Percentiles rank a stretch among this genome's conserved stretches.
Conservation (phyloP, 2,888 invertebrate genomes). For the Phyto melanocephala region DNA sequence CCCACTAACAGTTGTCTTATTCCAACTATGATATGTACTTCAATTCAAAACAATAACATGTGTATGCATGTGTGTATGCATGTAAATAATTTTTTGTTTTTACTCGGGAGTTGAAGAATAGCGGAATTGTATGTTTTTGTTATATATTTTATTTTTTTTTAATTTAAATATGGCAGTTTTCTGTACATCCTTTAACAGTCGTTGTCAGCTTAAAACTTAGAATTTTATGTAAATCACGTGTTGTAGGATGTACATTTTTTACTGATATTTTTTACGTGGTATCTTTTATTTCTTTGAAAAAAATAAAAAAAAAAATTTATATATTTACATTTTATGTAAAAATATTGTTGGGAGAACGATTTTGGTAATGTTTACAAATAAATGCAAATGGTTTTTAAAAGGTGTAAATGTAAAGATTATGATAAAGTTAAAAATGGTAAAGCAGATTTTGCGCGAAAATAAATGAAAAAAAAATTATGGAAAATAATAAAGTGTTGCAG, state of each 20-base stretch:
- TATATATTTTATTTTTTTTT: too few relatives aligned
- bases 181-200: slow-evolving; percentile 5
- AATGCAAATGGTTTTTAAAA: slow-evolving; percentile 34
- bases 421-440: slow-evolving; percentile 4
- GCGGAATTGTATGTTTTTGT: too few relatives aligned
- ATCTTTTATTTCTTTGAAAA: too few relatives aligned
- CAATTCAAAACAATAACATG: too few relatives aligned
- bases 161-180: background rate
- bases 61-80: too few relatives aligned
- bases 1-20: too few relatives aligned
- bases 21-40: too few relatives aligned
- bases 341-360: too few relatives aligned
- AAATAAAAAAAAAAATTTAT: too few relatives aligned
- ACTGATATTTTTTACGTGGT: background rate
- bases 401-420: slow-evolving; percentile 33
- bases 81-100: too few relatives aligned
- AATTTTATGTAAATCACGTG: background rate
- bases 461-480: background rate
- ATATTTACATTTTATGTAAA: too few relatives aligned
- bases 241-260: background rate
- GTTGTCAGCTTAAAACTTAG: background rate
- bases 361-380: background rate
- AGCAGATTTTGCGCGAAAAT: background rate
- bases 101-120: too few relatives aligned
- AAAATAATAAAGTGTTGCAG: background rate